Percentiles rank a stretch among this genome's conserved stretches.
Conservation (phyloP, 2,113 vertebrate species). For the Podarcis cretensis region DNA sequence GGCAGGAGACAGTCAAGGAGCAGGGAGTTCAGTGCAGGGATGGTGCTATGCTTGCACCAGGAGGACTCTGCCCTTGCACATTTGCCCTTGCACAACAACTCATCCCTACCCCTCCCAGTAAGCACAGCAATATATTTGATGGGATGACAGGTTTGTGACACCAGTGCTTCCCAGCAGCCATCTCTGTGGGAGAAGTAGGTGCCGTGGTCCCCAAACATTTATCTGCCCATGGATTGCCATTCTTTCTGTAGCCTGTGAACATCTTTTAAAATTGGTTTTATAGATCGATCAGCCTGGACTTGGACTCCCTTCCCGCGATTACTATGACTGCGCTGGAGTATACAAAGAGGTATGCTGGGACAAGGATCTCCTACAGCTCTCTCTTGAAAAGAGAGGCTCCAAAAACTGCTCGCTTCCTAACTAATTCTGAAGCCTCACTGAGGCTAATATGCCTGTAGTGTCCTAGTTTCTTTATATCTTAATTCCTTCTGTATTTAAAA, state of each 20-base stretch:
- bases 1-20: no score
- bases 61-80: no score
- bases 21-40: no score
- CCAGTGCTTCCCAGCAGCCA: no score
- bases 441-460: not conserved
- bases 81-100: no score
- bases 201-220: not conserved
- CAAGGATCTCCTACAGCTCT: not conserved
- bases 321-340: conserved; percentile 87
- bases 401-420: not conserved
- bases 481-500: not conserved
- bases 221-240: not conserved
- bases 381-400: not conserved
- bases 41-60: no score
- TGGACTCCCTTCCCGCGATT: conserved; percentile 91
- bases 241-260: not conserved
- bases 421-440: not conserved
- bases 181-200: not conserved
- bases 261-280: conserved; percentile 26
- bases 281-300: conserved; percentile 93
- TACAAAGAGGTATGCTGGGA: conserved; percentile 84
- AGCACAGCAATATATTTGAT: no score
- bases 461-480: not conserved
- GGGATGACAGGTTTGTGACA: no score
- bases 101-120: no score